Percentiles rank a stretch among this genome's conserved stretches.
Evolutionary conservation across 2,888 invertebrate genomes (phyloP).

Genomic region (Nematopogon swammerdamellus): DNA sequence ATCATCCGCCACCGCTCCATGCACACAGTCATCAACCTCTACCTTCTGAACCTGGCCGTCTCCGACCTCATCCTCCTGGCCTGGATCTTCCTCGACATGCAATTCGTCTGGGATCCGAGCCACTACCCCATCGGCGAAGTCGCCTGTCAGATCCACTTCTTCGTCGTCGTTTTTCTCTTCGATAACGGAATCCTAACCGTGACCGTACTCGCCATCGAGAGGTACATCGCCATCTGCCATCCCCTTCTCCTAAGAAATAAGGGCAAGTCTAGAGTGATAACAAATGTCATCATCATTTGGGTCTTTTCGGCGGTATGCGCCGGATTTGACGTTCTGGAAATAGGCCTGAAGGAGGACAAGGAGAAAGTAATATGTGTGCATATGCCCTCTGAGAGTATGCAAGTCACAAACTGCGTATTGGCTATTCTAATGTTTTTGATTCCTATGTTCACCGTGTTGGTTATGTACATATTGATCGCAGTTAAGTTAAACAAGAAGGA

Average conservation of each 20-base stretch:
- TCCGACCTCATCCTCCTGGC: slow-evolving; percentile 34
- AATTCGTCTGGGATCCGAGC: slow-evolving; percentile 13
- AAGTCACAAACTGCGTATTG: neutral
- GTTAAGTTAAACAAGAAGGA: neutral
- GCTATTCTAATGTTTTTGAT: neutral
- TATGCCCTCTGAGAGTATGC: neutral
- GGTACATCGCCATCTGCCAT: slow-evolving; percentile 29
- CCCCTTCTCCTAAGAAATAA: slow-evolving; percentile 22
- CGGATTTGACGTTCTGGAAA: neutral
- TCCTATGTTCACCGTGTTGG: neutral
- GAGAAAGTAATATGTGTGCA: neutral
- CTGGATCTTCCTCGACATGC: slow-evolving; percentile 24
- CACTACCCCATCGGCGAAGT: slow-evolving; percentile 16
- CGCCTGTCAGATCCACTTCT: slow-evolving; percentile 25
- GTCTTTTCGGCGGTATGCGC: neutral
- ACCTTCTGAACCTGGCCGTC: slow-evolving; percentile 35
- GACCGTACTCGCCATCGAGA: slow-evolving; percentile 29
- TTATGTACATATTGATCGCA: neutral
- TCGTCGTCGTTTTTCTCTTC: slow-evolving; percentile 24
- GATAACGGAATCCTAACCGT: slow-evolving; percentile 29
- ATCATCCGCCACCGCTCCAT: slow-evolving; percentile 32
- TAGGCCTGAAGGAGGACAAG: neutral
- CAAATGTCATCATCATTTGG: slow-evolving; percentile 24
- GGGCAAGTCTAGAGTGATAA: slow-evolving; percentile 23
- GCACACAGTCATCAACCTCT: slow-evolving; percentile 40